Percentiles rank a stretch among this genome's conserved stretches.
These are phyloP conservation scores for Rugalucina vietnamica DNA, from an alignment of 2,888 invertebrate species.

Conservation along the genomic window DNA sequence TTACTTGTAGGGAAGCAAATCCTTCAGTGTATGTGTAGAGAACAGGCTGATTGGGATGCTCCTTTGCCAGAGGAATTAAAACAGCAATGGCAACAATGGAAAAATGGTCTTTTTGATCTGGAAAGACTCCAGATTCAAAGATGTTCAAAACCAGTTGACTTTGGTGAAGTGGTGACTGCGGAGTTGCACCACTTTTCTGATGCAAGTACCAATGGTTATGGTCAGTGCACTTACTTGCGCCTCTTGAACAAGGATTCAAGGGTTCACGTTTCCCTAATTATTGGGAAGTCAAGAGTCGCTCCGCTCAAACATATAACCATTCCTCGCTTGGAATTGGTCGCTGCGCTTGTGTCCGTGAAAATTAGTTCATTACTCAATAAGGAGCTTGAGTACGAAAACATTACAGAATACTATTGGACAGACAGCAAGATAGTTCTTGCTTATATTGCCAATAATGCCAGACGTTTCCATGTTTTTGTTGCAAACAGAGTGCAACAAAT, in stretches of 20 bases:
- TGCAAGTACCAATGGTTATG: slow-evolving; percentile 17
- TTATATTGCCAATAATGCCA: slow-evolving; percentile 61
- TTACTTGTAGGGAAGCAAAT: slow-evolving; percentile 47
- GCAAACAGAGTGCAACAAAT: slow-evolving; percentile 65
- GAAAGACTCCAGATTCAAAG: slow-evolving; percentile 29
- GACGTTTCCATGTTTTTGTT: slow-evolving; percentile 64
- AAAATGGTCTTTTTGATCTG: slow-evolving; percentile 14
- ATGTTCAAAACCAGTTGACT: slow-evolving; percentile 52
- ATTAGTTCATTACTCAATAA: slow-evolving; percentile 36
- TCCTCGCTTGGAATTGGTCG: slow-evolving; percentile 60
- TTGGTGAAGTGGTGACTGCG: slow-evolving; percentile 27
- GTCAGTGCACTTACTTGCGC: slow-evolving; percentile 3
- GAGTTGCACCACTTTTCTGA: slow-evolving; percentile 36
- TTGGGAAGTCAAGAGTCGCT: slow-evolving; percentile 48
- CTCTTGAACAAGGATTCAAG: background rate
- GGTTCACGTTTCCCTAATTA: slow-evolving; percentile 10
- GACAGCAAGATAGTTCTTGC: slow-evolving; percentile 61
- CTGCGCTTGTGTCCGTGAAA: slow-evolving; percentile 54
- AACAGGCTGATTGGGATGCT: slow-evolving; percentile 54
- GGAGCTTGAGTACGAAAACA: slow-evolving; percentile 36
- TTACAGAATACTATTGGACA: slow-evolving; percentile 53
- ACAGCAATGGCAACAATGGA: slow-evolving; percentile 23
- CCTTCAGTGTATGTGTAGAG: slow-evolving; percentile 52
- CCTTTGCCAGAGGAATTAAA: slow-evolving; percentile 41
- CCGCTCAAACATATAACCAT: slow-evolving; percentile 50